Evolutionary conservation across 2,797 vertebrate species (phyloP), one percentile per base, ranked within the genome.

Genomic region (Scolopax rusticola): DNA sequence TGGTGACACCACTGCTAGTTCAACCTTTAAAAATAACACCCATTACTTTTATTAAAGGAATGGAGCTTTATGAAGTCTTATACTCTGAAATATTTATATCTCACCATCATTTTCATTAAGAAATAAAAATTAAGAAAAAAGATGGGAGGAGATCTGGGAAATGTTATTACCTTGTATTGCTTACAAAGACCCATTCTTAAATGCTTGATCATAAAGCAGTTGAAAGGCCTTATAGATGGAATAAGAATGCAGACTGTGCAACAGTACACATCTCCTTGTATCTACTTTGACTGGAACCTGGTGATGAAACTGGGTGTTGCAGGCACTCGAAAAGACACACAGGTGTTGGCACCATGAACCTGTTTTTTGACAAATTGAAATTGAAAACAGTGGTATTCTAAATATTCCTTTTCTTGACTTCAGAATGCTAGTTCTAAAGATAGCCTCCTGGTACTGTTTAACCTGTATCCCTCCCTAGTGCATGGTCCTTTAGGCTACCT

Each of bases 61-160:
- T 47, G 20, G 59, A 60, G 14, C 30, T 45, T 71, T 76, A 7
- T 53, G 23, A 81, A 81, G 41, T 71, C 27, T 48, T 77, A 24
- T 41, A 36, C 54, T 67, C 54, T 56, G 36, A 79, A 84, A 33
- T 56, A 56, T 18, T 84, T 78, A 33, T 15, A 33, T 56, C 24
- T 61, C 16, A 56, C 18, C 4, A 8, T 68, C 1, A 0, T 36
- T 87, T 84, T 79, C 8, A 60, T 48, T 32, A 32, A 73, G 18
- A 59, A 76, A 33, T 41, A 12, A 40, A 63, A 48, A 61, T 4
- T 15, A 41, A 54, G 12, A 3, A 11, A 5, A 33, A 32, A 57
- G 3, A 0, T 4, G 1, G 12, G 5, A 10, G 3, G 0, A 15
- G 5, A 28, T 38, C 45, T 64, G 10, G 20, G 21, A 80, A 80